Evolutionary conservation across 2,113 vertebrate species (phyloP), one percentile per base, ranked within the genome.

Genomic region (Prionailurus bengalensis): DNA sequence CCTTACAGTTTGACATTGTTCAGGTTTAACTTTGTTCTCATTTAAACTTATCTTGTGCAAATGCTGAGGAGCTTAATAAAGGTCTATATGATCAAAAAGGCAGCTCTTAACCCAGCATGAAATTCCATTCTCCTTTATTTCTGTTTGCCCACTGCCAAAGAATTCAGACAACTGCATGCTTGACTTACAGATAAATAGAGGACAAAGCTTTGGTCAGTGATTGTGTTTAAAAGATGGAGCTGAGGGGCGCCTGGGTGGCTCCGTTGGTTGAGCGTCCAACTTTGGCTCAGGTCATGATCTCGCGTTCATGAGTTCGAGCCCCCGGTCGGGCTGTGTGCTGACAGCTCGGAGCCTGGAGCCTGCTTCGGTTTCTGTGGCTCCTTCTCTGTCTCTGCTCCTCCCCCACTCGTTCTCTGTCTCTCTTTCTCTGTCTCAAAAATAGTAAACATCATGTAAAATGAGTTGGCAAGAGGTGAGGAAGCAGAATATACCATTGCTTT

Each of bases 91-190:
- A 81, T 95, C 70, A 14, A 73, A 68, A 78, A 92, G 39, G n/a
- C 61, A 96, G 19, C 70, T 71, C 66, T 45, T 36, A 19, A 63
- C n/a, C 8, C 31, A 19, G 71, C 74, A 21, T 92, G 96, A 79
- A 89, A 96, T 90, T 92, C 73, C 94, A 58, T 48, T 33, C 80
- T 83, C 76, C 31, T 73, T 91, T 88, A 79, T 95, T 96, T 91
- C 83, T 82, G 13, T 71, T 93, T 94, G 85, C 51, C 81, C 25
- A n/a, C 48, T 63, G 91, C 82, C 89, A 84, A 90, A 87, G 94
- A 96, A 95, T 81, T 88, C 12, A 65, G 27, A 89, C 89, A 97
- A 93, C 94, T 90, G 68, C 58, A 25, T 90, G 48, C 84, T 86
- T 84, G 86, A 86, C 68, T 87, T 90, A 53, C 61, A 79, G 86